Evolutionary conservation across 2,888 invertebrate species (phyloP), one percentile per base, ranked within the genome.

Genomic region (Lepetodrilus schrolli): DNA sequence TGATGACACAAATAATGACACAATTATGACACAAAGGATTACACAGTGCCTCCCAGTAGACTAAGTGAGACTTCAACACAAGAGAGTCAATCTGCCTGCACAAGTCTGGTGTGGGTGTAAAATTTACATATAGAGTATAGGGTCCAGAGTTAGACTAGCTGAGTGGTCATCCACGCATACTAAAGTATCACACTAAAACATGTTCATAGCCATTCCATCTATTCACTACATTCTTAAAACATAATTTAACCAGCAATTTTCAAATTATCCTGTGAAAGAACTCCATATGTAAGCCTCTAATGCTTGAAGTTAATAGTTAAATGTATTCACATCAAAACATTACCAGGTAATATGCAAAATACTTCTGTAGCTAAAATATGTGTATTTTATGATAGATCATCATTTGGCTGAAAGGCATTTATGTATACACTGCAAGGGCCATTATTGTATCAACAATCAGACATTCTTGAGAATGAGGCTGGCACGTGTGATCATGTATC

Each of bases 101-200:
- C 26, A 17, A 58, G 34, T 23, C 58, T 30, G 17, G 17, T 34
- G 34, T 58, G 58, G 26, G 34, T 26, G 58, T 58, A 58, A 58
- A 58, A 58, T 58, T 58, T 58, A 34, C 30, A 58, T 58, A 58
- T 58, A 58, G 34, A 58, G 58, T 43, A n/a, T n/a, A 48, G 48
- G 48, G 48, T 48, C 17, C 17, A 21, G 20, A 20, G 48, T 48
- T 21, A 48, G 20, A 20, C 17, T 20, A 21, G 30, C 34, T 58
- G 58, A 43, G 10, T 43, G n/a, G 4, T 17, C 34, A 26, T 34
- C 30, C 7, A 58, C 17, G 26, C 58, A 58, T 23, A 34, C 58
- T 58, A 58, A 23, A 58, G 26, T 58, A 58, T 58, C 58, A 23
- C 30, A 17, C 30, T 30, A 58, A 30, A 58, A 58, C 34, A 34